phyloP scores from a whole-genome alignment of 2,797 vertebrate genomes.

The Trichosurus vulpecula region DNA sequence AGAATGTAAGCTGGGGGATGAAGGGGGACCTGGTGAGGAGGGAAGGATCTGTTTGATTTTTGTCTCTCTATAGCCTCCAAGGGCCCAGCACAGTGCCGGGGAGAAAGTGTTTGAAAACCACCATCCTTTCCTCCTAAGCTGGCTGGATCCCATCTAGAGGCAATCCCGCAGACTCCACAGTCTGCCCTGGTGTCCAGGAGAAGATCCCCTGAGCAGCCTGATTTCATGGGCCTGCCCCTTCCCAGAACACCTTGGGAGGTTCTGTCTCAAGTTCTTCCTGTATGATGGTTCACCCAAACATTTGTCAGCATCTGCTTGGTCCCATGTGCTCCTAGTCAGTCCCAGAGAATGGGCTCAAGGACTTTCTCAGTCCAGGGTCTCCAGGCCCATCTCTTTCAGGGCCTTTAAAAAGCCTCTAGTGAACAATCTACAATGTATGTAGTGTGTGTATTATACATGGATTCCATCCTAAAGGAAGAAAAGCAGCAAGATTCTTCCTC shows the following conservation, averaged over 20 bases:
- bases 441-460: not conserved
- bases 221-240: not conserved
- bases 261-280: not conserved
- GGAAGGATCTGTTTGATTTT: not conserved
- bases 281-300: not conserved
- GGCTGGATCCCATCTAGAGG: too few species aligned
- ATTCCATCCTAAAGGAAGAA: not conserved
- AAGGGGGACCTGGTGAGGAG: too few species aligned
- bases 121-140: too few species aligned
- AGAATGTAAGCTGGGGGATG: not conserved
- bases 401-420: not conserved
- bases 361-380: not conserved
- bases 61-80: not conserved
- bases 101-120: too few species aligned
- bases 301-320: not conserved
- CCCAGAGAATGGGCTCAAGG: not conserved
- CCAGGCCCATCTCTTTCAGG: not conserved
- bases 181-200: too few species aligned
- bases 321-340: not conserved
- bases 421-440: not conserved
- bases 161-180: too few species aligned
- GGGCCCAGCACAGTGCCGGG: too few species aligned
- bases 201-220: not conserved
- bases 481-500: not conserved
- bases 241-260: not conserved